Evolutionary conservation across 2,797 vertebrate species (phyloP).

Genomic region (Aselliscus stoliczkanus): DNA sequence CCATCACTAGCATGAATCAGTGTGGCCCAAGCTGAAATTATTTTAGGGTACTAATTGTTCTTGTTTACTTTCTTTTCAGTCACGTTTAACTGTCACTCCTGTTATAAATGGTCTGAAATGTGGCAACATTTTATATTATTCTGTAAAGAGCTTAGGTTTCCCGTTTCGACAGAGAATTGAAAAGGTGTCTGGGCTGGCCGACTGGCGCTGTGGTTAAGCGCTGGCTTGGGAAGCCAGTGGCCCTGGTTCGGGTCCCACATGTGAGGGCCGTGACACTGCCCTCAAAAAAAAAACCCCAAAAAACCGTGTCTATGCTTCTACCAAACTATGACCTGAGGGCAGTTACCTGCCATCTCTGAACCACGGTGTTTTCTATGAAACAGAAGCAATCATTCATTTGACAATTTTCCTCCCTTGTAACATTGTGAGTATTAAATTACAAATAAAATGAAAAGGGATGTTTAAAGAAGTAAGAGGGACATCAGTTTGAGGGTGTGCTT

Average conservation of each 20-base stretch:
- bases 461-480: background rate
- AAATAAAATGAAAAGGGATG: background rate
- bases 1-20: background rate
- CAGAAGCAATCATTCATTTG: background rate
- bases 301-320: background rate
- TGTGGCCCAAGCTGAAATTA: background rate
- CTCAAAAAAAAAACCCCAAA: no score
- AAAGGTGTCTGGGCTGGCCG: no score
- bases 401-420: background rate
- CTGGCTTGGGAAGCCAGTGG: no score
- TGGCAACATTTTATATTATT: background rate
- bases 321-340: background rate
- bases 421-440: background rate
- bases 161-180: background rate
- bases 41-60: background rate
- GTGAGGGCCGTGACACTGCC: no score
- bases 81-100: slow-evolving; percentile 6
- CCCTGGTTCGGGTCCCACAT: no score
- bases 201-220: no score
- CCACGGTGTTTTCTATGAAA: background rate
- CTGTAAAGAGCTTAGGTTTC: background rate
- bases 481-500: background rate
- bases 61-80: slow-evolving; percentile 16
- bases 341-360: background rate
- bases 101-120: background rate